Base-by-base conservation (phyloP, 1,140 invertebrate genomes). In the Drosophila miranda region DNA sequence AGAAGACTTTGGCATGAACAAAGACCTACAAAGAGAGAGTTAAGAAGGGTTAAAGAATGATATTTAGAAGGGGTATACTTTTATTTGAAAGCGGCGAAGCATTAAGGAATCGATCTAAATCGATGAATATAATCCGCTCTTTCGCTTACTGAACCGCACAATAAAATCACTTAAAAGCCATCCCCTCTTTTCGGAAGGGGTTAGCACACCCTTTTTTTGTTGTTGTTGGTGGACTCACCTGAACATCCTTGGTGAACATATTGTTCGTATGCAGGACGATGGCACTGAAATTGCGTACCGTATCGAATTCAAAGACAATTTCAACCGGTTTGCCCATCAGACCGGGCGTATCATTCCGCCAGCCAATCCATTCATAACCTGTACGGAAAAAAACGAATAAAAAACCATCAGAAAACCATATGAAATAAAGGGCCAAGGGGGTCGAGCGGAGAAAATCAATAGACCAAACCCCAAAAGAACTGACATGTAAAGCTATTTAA, bases 301-400 rank as follows among this genome's bases (percentile, higher is more conserved):
- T 92, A 69, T 95, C 94, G 91, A 98, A 98, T 90, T 96, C 94
- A 89, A 98, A 97, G n/a, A 94, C 90, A 55, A 96, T 93, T 90
- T 95, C 94, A 6, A 96, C 90, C 16, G 93, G 93, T 72, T 92
- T 92, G 34, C 93, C 94, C 52, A 93, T 42, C 45, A 90, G 91
- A 6, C 92, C 91, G 62, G 90, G 91, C 23, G 93, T 92, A 54
- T 95, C 94, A 90, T 96, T 95, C 60, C 93, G 94, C 97, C 97
- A 98, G 34, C 97, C 97, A 42, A 98, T 94, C 97, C 97, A 98
- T 74, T 96, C 94, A 69, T 95, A 96, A 63, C 95, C 96, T 93
- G 92, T 53, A 93, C 89, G 93, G 89, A 53, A 53, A 53, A 77
- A 53, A 60, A 53, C 61, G 51, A 66, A 69, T 34, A 56, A 69